Evolutionary conservation across 2,888 invertebrate species (phyloP).

Genomic region (Subacronicta megacephala): DNA sequence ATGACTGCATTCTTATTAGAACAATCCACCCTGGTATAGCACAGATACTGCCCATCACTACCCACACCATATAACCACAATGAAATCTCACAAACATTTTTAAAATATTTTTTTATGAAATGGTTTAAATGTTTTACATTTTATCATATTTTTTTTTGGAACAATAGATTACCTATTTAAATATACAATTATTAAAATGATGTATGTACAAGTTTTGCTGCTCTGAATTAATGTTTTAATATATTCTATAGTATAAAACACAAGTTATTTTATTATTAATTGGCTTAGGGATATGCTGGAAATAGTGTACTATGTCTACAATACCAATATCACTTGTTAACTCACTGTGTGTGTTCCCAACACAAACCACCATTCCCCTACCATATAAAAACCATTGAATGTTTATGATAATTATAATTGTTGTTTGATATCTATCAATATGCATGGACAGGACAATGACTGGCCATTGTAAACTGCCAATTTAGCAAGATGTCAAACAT

Average conservation of each 20-base stretch:
- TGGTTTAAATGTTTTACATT: no score
- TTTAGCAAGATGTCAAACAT: constrained; percentile 2
- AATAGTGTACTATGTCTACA: neutral
- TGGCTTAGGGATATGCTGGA: no score
- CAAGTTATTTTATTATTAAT: no score
- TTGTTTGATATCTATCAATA: constrained; percentile 2
- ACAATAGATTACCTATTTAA: neutral
- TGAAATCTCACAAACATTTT: constrained; percentile 4
- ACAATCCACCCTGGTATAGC: constrained; percentile 7
- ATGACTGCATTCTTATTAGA: constrained; percentile 15
- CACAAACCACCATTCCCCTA: constrained; percentile 9
- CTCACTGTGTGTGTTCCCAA: constrained; percentile 15
- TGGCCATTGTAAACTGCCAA: constrained; percentile 1
- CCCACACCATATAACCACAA: constrained; percentile 1
- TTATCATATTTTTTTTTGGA: no score
- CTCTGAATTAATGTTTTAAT: no score
- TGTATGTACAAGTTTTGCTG: no score
- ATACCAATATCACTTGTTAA: neutral
- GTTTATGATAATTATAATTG: constrained; percentile 29
- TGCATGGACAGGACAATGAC: constrained; percentile 1
- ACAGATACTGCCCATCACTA: neutral
- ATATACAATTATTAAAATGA: neutral
- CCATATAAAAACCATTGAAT: constrained; percentile 9
- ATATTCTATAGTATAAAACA: no score
- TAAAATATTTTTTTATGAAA: constrained; percentile 16